Base-by-base conservation (phyloP, 1,140 invertebrate species). In the Helicorthomorpha holstii region DNA sequence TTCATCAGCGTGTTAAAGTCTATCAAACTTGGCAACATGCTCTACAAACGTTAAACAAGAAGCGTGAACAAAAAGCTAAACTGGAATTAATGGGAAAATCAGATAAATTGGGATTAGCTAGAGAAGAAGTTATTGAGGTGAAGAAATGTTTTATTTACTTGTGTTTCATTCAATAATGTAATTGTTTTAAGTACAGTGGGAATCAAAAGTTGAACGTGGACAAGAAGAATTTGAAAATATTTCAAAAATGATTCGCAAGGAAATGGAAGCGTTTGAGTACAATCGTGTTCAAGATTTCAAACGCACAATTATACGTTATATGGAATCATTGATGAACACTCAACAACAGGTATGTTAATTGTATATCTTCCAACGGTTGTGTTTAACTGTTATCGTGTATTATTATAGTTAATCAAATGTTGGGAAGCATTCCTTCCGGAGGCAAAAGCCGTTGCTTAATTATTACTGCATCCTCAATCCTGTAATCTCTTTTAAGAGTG, bases 1-100 rank as follows among this genome's bases (percentile, higher is more conserved):
- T 98, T 61, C 89, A 95, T 64, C 93, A 98, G 68, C 75, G 95
- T 60, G 91, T 97, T 0, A 98, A 98, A 73, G 81, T 87, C 0
- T 98, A 94, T 69, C 93, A 98, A 71, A 86, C 85, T 59, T 98
- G 94, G 89, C 92, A 98, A 66, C 89, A 93, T 64, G 86, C 92
- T 43, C 89, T 96, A 69, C 80, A 88, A 69, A 91, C 85, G 67
- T 66, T 99, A 25, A 90, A 82, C 16, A 94, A 94, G 64, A 92
- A 97, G 63, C 75, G 94, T 45, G 94, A 98, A 67, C 78, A 80
- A 54, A 97, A 96, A 67, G 85, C 83, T 1, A 89, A 92, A 63
- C 72, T 91, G 1, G 93, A 98, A 64, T 69, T 96, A 27, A 78
- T 84, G 2, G 84, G 85, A 55, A 80, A 88, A 54, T 77, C 72